These are phyloP conservation scores for Oreochromis grahami DNA, from an alignment of 2,797 vertebrate genomes.

Conservation along the genomic window DNA sequence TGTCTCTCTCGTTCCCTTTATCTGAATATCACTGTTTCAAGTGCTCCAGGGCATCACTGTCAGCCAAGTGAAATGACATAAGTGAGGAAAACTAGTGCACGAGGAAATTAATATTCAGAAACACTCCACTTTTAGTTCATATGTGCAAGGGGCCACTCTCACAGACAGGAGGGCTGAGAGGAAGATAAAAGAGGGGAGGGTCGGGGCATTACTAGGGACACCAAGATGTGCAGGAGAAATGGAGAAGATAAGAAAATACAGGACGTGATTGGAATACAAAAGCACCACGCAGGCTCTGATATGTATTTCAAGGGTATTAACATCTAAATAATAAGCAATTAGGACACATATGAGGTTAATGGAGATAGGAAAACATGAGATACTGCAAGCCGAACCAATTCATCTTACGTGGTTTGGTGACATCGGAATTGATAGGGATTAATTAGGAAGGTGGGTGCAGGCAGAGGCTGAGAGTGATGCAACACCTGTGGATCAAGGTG, in stretches of 20 bases:
- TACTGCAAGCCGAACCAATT: constrained; percentile 21
- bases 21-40: constrained; percentile 48
- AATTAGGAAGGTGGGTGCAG: constrained; percentile 3
- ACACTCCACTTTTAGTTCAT: constrained; percentile 58
- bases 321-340: constrained; percentile 25
- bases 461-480: constrained; percentile 19
- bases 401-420: constrained; percentile 23
- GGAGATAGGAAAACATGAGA: neutral
- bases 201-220: constrained; percentile 1
- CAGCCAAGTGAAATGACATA: constrained; percentile 47
- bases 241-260: constrained; percentile 6
- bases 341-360: constrained; percentile 11
- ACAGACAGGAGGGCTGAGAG: constrained; percentile 18
- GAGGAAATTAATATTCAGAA: constrained; percentile 67
- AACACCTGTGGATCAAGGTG: constrained; percentile 68
- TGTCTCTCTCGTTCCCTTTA: constrained; percentile 15
- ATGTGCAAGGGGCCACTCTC: constrained; percentile 6
- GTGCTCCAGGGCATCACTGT: constrained; percentile 61
- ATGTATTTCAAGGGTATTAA: constrained; percentile 17
- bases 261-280: constrained; percentile 25
- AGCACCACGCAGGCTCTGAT: constrained; percentile 1
- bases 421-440: constrained; percentile 22
- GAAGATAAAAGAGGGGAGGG: constrained; percentile 1
- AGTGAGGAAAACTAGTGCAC: constrained; percentile 63
- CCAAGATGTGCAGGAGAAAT: constrained; percentile 22